Evolutionary conservation across 2,888 invertebrate genomes (phyloP).

Genomic region (Cryptus armator): DNA sequence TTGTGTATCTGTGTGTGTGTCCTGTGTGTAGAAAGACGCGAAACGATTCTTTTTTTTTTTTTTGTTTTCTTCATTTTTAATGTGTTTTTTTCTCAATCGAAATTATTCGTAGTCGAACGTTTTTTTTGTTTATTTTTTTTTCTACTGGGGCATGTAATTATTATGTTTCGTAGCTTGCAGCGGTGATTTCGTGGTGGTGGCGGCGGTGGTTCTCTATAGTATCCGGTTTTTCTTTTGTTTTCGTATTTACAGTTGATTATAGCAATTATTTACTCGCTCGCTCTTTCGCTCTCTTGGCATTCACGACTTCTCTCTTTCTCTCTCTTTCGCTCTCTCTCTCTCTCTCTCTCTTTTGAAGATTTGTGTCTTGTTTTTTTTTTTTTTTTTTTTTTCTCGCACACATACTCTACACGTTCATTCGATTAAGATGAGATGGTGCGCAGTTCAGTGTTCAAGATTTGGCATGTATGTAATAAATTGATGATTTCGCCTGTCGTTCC

Average conservation of each 20-base stretch:
- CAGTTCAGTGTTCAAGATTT: slow-evolving; percentile 82
- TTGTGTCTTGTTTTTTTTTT: slow-evolving; percentile 32
- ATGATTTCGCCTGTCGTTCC: slow-evolving; percentile 75
- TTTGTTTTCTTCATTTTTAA: neutral
- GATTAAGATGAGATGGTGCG: slow-evolving; percentile 78
- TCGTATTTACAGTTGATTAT: slow-evolving; percentile 82
- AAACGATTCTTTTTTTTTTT: neutral
- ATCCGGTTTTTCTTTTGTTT: slow-evolving; percentile 68
- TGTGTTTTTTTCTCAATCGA: neutral
- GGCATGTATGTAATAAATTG: slow-evolving; percentile 82
- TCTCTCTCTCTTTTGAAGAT: slow-evolving; percentile 60
- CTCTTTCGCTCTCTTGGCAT: slow-evolving; percentile 35
- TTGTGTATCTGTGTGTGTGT: slow-evolving; percentile 2
- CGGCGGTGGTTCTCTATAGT: slow-evolving; percentile 85
- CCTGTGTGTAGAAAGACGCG: slow-evolving; percentile 8
- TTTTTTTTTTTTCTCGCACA: slow-evolving; percentile 39
- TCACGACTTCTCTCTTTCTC: slow-evolving; percentile 8
- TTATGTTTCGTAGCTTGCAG: slow-evolving; percentile 59
- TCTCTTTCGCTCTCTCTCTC: slow-evolving; percentile 39
- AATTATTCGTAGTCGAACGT: slow-evolving; percentile 25
- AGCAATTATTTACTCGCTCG: slow-evolving; percentile 74
- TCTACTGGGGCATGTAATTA: slow-evolving; percentile 11
- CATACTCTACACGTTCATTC: slow-evolving; percentile 34
- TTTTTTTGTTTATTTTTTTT: slow-evolving; percentile 12
- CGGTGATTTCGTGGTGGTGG: slow-evolving; percentile 81